Evolutionary conservation across 1,140 invertebrate genomes (phyloP).

Genomic region (Drusus annulatus): DNA sequence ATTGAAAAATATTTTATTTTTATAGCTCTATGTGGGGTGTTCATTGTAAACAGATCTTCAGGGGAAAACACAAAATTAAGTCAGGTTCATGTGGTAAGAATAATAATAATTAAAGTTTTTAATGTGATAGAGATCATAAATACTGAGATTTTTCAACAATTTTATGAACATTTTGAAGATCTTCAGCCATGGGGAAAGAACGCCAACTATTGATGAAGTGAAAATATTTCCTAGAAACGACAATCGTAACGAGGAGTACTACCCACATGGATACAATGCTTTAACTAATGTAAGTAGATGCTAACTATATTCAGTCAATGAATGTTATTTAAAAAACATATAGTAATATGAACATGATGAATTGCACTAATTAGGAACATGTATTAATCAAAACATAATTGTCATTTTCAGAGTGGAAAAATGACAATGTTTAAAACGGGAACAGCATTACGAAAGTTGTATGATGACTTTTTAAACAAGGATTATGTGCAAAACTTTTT

Average conservation of each 20-base stretch:
- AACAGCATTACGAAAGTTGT: conserved; percentile 46
- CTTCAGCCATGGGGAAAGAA: conserved; percentile 73
- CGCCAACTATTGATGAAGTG: conserved; percentile 67
- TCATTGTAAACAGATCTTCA: conserved; percentile 67
- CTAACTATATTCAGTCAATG: no score
- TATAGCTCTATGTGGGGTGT: conserved; percentile 69
- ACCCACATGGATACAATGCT: conserved; percentile 69
- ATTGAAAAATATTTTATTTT: conserved; percentile 43
- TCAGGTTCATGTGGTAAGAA: conserved; percentile 69
- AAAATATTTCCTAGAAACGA: conserved; percentile 67
- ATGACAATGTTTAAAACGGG: conserved; percentile 52
- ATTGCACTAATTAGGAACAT: background rate
- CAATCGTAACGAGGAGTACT: conserved; percentile 66
- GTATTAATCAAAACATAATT: background rate
- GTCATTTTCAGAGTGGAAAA: conserved; percentile 50
- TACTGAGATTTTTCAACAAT: no score
- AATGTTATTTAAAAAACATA: no score
- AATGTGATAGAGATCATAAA: conserved; percentile 24
- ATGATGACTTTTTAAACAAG: conserved; percentile 50
- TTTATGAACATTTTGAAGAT: conserved; percentile 62
- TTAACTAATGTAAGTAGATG: conserved; percentile 68
- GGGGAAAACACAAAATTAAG: conserved; percentile 67
- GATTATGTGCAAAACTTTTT: conserved; percentile 61
- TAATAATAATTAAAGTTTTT: no score
- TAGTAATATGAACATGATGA: no score